Evolutionary conservation across 2,113 vertebrate species (phyloP).

Genomic region (Oncorhynchus tshawytscha): DNA sequence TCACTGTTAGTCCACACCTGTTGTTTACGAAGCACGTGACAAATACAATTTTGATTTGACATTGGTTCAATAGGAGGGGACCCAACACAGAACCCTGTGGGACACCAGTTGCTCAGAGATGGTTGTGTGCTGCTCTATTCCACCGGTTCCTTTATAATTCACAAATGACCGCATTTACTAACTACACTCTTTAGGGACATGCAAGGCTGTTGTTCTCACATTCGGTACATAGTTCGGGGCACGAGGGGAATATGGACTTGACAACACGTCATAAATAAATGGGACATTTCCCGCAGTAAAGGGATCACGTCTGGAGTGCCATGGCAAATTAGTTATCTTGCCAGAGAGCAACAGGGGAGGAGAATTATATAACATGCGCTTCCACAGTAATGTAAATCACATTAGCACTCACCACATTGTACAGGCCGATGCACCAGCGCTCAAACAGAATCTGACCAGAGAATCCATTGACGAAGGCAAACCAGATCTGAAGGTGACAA

Average conservation of each 20-base stretch:
- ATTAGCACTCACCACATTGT: conserved; percentile 92
- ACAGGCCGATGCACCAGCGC: conserved; percentile 97
- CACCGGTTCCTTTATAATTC: conserved; percentile 58
- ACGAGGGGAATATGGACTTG: conserved; percentile 64
- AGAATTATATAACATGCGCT: conserved; percentile 36
- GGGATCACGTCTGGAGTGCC: conserved; percentile 46
- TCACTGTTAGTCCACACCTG: too few species aligned
- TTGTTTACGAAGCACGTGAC: background rate
- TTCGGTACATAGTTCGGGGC: conserved; percentile 68
- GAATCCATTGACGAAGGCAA: conserved; percentile 98
- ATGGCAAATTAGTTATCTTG: conserved; percentile 47
- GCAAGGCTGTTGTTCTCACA: conserved; percentile 65
- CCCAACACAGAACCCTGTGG: conserved; percentile 58
- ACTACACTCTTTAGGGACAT: conserved; percentile 57
- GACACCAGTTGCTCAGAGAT: conserved; percentile 46
- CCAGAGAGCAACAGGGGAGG: conserved; percentile 38
- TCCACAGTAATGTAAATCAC: conserved; percentile 35
- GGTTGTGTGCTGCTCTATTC: conserved; percentile 42
- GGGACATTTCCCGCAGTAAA: conserved; percentile 61
- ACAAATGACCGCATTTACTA: conserved; percentile 49
- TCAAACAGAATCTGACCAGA: conserved; percentile 99
- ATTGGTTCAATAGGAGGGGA: conserved; percentile 57
- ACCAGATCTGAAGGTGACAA: conserved; percentile 88
- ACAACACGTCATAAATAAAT: conserved; percentile 75
- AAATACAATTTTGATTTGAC: too few species aligned